Base-by-base conservation (phyloP, 2,113 vertebrate species). In the Dunckerocampus dactyliophorus region DNA sequence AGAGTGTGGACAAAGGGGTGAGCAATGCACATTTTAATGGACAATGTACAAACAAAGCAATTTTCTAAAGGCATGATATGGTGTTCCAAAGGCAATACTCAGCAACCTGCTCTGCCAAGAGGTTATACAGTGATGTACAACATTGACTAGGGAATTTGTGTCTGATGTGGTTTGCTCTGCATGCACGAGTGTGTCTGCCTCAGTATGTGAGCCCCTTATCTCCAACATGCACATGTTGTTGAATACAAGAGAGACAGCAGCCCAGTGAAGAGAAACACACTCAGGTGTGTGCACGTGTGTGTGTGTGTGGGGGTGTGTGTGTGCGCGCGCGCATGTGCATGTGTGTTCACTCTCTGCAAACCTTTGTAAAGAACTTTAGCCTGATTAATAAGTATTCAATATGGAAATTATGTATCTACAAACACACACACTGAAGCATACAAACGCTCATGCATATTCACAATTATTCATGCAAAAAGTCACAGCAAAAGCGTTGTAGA, bases 1-100 rank as follows among this genome's bases (percentile, higher is more conserved):
- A 98, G 89, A 95, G 94, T 45, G 93, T 99, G 67, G 96, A 99
- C 85, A 99, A 99, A 92, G 96, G 95, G 95, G 97, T 96, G 91
- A 84, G 90, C 61, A 48, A 65, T 48, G 20, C 31, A 9, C 45
- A 19, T 43, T 63, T 24, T 34, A 20, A 65, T 45, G 0, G 39
- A 65, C 21, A 64, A 55, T 12, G 22, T 37, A 59, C 31, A 45
- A 68, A 70, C 39, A 56, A 56, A 68, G 15, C 24, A 39, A 45
- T 64, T 72, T 58, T 67, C 12, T 47, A 24, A 63, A 47, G 24
- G 63, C 63, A 49, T 61, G 20, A 37, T 56, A 72, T 59, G 62
- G 22, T 54, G 67, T 52, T 61, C 56, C 56, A 79, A 60, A 54
- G 72, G 61, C 69, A 75, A 71, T 50, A 64, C 69, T 71, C 69